Evolutionary conservation across 2,113 vertebrate species (phyloP).

Genomic region (Pelmatolapia mariae): DNA sequence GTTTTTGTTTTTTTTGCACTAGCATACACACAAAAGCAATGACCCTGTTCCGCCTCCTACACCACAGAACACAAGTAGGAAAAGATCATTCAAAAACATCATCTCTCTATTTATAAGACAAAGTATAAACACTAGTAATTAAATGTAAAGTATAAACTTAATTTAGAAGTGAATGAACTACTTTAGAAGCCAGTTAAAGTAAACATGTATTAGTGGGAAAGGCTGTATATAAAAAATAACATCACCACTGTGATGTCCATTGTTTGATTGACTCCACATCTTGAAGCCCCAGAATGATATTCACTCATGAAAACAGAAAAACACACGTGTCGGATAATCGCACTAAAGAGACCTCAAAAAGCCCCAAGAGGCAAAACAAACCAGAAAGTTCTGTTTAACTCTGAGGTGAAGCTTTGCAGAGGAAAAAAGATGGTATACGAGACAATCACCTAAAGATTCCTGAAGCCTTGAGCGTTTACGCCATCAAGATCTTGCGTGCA

Average conservation of each 20-base stretch:
- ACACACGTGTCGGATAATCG: neutral
- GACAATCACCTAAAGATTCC: neutral
- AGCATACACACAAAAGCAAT: neutral
- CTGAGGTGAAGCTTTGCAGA: neutral
- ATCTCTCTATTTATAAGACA: neutral
- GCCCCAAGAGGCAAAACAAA: neutral
- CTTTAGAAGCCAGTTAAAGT: neutral
- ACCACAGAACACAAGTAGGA: neutral
- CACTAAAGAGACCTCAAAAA: neutral
- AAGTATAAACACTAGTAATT: neutral
- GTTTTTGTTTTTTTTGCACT: neutral
- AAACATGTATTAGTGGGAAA: neutral
- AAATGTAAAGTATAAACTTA: too few species aligned
- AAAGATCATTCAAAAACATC: neutral
- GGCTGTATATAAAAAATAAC: neutral
- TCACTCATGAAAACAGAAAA: neutral
- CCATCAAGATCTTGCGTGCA: fast-evolving
- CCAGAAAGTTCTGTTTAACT: neutral
- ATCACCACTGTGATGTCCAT: neutral
- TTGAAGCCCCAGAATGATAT: neutral
- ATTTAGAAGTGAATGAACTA: neutral
- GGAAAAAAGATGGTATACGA: fast-evolving
- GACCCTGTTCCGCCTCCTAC: neutral
- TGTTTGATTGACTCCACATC: neutral
- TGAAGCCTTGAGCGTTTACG: fast-evolving